Base-by-base conservation (phyloP, 2,888 invertebrate species). In the Ryuthela nishihirai region DNA sequence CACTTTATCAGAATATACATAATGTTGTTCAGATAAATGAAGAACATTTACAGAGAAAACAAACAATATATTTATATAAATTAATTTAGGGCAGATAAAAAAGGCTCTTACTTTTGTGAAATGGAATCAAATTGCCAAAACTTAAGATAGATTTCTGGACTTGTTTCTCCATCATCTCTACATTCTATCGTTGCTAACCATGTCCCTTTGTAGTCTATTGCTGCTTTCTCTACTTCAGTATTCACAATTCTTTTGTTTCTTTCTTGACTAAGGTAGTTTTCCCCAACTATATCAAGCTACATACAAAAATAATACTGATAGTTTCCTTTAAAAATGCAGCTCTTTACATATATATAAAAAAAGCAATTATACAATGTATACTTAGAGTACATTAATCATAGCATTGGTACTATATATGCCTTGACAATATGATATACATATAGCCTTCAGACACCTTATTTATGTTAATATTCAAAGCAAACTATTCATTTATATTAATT, bases 171-270 rank as follows among this genome's bases (percentile, higher is more conserved):
- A 72, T 85, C 83, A 68, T 81, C 78, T 69, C 74, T 67, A 48
- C 70, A 62, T 69, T 79, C 72, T 41, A 70, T 67, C 0, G 88
- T 88, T 6, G 82, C 85, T 76, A 89, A 77, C 88, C 89, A 89
- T 6, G 72, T 69, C 0, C 85, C 84, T 70, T 80, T 77, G 46
- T 78, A 76, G 71, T 82, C 83, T 53, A 88, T 77, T 0, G 84
- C 83, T n/a, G 83, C 78, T 65, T 80, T 78, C 4, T 79, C 81
- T 0, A 90, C 82, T 68, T 83, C 81, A 68, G 73, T 73, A 17
- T 85, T 83, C 48, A 81, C 78, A 62, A 85, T 77, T 21, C 79
- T 75, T 45, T 75, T 73, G 23, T 79, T 72, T 43, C 80, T 74
- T 70, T 85, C 85, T 68, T 81, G 78, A 0, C 83, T 83, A 20